phyloP scores from a whole-genome alignment of 2,113 vertebrate species.

The Rhipidura dahli region DNA sequence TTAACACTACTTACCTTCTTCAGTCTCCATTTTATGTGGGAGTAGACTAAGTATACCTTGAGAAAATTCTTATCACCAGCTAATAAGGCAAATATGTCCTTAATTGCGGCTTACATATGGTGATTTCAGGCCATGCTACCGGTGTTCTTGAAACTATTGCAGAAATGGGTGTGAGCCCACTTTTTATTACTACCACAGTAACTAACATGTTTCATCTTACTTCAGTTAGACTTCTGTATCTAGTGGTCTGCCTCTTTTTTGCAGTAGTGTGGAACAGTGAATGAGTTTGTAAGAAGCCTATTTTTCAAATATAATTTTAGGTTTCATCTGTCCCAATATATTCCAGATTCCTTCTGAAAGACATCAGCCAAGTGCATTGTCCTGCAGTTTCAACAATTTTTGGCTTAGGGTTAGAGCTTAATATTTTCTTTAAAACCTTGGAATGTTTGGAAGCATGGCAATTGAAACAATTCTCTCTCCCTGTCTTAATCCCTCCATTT shows the following conservation, averaged over 20 bases:
- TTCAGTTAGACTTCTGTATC: neutral
- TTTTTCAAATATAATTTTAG: neutral
- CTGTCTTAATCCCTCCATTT: neutral
- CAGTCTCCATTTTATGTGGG: neutral
- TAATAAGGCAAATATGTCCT: neutral
- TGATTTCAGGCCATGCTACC: neutral
- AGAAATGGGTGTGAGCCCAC: neutral
- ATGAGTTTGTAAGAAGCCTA: neutral
- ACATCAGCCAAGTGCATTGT: neutral
- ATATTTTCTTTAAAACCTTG: neutral
- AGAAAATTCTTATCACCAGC: neutral
- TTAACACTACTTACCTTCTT: neutral
- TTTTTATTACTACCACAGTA: neutral
- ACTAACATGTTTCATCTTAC: neutral
- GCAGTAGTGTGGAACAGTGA: neutral
- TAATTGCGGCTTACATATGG: neutral
- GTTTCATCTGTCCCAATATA: neutral
- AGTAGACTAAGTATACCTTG: neutral
- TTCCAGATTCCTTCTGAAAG: neutral
- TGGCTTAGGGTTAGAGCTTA: neutral
- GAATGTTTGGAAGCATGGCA: neutral
- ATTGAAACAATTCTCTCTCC: neutral
- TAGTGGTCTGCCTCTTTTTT: neutral
- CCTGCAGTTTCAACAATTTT: neutral
- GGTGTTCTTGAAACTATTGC: neutral